Conservation (phyloP, 2,113 vertebrate genomes). For the Lepisosteus osseus region DNA sequence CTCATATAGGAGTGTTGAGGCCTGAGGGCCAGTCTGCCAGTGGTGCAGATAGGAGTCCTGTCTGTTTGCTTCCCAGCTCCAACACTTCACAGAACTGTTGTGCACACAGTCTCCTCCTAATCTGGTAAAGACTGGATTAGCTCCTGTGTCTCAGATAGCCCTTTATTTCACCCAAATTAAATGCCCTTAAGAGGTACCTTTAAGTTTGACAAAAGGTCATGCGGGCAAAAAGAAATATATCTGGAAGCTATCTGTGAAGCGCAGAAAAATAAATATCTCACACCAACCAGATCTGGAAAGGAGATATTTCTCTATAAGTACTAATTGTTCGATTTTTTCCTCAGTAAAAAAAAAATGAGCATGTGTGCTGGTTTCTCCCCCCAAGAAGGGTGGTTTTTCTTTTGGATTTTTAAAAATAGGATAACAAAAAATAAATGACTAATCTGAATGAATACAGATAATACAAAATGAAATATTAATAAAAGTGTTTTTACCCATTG, state of each 20-base stretch:
- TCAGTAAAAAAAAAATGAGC: too few species aligned
- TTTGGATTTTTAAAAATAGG: too few species aligned
- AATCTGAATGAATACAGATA: too few species aligned
- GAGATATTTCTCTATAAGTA: slow-evolving; percentile 46
- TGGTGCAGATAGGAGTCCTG: slow-evolving; percentile 68
- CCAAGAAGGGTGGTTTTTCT: too few species aligned
- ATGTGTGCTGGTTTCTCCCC: too few species aligned
- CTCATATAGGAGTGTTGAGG: slow-evolving; percentile 63
- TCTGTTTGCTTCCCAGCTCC: slow-evolving; percentile 60
- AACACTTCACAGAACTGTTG: slow-evolving; percentile 57
- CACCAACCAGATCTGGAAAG: slow-evolving; percentile 55
- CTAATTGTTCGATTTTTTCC: slow-evolving; percentile 12
- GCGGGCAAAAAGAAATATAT: slow-evolving; percentile 56
- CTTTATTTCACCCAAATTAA: slow-evolving; percentile 61
- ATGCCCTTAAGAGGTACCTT: slow-evolving; percentile 74
- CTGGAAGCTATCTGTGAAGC: slow-evolving; percentile 60
- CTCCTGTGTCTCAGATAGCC: slow-evolving; percentile 72
- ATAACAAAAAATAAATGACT: too few species aligned
- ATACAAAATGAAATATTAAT: too few species aligned
- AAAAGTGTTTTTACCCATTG: too few species aligned
- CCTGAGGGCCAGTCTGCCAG: slow-evolving; percentile 70
- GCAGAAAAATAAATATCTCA: slow-evolving; percentile 58
- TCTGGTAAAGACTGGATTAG: slow-evolving; percentile 81
- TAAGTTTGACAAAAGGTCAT: slow-evolving; percentile 71
- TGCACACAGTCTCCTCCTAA: slow-evolving; percentile 67